Evolutionary conservation across 2,113 vertebrate species (phyloP), one percentile per base, ranked within the genome.

Genomic region (Sclerurus mexicanus): DNA sequence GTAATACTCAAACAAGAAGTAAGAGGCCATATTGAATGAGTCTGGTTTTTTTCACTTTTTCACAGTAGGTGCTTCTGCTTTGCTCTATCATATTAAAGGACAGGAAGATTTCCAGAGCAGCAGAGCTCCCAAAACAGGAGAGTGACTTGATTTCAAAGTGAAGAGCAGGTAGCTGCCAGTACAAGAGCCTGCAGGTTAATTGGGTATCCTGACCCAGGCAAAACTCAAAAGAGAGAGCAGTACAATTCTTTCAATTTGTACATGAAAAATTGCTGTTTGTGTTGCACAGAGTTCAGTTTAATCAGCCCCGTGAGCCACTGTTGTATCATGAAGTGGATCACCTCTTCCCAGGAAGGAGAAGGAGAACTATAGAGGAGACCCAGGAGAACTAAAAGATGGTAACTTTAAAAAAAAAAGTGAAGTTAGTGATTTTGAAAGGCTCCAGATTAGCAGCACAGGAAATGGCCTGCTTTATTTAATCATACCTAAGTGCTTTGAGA

Each of bases 151-250:
- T 97, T 96, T 97, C 96, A 96, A 97, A 97, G 93, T 94, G 96
- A 96, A 97, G 93, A 97, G 89, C 97, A 91, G 90, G 96, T 97
- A 96, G 89, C 95, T 97, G 94, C 90, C 95, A 94, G 85, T 93
- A 87, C 59, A 87, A 92, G 90, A 96, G 71, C 84, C 80, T 91
- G 59, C 74, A 94, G 97, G 95, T 97, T 97, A 97, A 97, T 97
- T 97, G 96, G 96, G 95, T 97, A 88, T 95, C 95, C 91, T 96
- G 97, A 96, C 96, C 97, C 95, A 97, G 95, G 66, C 93, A 95
- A 96, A 97, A 97, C 96, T 97, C 95, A 93, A 97, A 97, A 97
- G 91, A 85, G 92, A 96, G 85, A 93, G 89, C 94, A 92, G 88
- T 92, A 93, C 95, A 92, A 55, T 87, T 95, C 94, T 96, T 97